phyloP scores from a whole-genome alignment of 2,797 vertebrate genomes.

The Semaprochilodus insignis region DNA sequence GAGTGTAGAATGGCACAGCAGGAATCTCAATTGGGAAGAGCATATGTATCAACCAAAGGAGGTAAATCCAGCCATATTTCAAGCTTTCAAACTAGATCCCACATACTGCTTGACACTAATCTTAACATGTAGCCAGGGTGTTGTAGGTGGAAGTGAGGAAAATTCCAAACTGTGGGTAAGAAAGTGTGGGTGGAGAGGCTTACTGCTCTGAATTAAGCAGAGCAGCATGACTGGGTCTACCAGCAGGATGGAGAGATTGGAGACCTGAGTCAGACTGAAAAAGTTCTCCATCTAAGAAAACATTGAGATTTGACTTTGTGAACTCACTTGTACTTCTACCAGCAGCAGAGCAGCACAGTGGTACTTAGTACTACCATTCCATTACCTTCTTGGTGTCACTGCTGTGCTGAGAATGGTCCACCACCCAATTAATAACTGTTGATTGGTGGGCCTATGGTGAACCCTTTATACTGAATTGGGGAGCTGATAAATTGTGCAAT shows the following conservation, averaged over 20 bases:
- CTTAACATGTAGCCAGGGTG: background rate
- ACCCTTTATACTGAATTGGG: background rate
- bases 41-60: background rate
- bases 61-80: background rate
- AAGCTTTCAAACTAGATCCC: background rate
- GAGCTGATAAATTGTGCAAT: too few relatives aligned
- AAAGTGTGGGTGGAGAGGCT: background rate
- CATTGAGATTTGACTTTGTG: background rate
- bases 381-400: background rate
- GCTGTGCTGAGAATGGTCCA: background rate
- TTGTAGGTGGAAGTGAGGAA: background rate
- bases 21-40: background rate
- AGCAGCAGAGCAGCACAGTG: too few relatives aligned
- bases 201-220: background rate
- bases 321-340: too few relatives aligned
- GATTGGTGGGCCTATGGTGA: background rate
- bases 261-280: background rate
- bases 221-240: background rate
- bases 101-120: background rate
- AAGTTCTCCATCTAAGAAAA: constrained; percentile 8
- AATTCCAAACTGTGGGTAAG: background rate
- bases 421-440: background rate
- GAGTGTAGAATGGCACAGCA: background rate
- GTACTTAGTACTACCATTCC: too few relatives aligned
- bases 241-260: constrained; percentile 8